Conservation (phyloP, 2,797 vertebrate genomes). For the Diplodus puntazzo region DNA sequence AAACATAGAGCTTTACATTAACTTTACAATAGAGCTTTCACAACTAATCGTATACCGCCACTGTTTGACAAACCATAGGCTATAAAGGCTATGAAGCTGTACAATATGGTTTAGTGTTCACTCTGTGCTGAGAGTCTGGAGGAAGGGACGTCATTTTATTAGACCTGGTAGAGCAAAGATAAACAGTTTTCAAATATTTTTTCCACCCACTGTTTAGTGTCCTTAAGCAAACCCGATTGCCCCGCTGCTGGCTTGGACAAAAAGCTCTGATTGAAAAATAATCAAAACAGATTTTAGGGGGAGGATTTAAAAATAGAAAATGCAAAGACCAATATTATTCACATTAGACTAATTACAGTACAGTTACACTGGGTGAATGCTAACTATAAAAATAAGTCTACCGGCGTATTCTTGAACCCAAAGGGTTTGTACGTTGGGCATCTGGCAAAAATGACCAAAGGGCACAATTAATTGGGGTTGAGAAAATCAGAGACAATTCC, state of each 20-base stretch:
- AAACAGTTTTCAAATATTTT: conserved; percentile 51
- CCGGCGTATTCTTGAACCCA: conserved; percentile 74
- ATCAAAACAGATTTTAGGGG: conserved; percentile 71
- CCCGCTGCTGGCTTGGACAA: conserved; percentile 69
- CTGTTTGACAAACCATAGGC: conserved; percentile 74
- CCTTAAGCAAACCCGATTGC: conserved; percentile 61
- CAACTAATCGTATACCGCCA: conserved; percentile 74
- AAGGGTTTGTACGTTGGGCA: conserved; percentile 74
- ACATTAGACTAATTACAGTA: conserved; percentile 86
- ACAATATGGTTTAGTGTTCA: conserved; percentile 70
- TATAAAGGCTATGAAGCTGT: conserved; percentile 77
- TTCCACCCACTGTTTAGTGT: conserved; percentile 56
- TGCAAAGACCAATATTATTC: conserved; percentile 83
- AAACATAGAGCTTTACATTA: conserved; percentile 83
- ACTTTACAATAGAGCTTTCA: conserved; percentile 84
- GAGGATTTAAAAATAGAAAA: conserved; percentile 72
- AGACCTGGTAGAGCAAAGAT: conserved; percentile 48
- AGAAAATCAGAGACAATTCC: conserved; percentile 79
- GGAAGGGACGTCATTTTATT: conserved; percentile 46
- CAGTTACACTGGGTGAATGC: conserved; percentile 81
- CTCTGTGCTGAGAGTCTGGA: conserved; percentile 59
- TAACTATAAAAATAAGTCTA: conserved; percentile 84
- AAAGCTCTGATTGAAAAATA: conserved; percentile 79
- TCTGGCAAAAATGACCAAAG: conserved; percentile 81
- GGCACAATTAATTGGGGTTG: conserved; percentile 81